These are phyloP conservation scores for Urocyon cinereoargenteus DNA, from an alignment of 2,797 vertebrate genomes.

Conservation along the genomic window DNA sequence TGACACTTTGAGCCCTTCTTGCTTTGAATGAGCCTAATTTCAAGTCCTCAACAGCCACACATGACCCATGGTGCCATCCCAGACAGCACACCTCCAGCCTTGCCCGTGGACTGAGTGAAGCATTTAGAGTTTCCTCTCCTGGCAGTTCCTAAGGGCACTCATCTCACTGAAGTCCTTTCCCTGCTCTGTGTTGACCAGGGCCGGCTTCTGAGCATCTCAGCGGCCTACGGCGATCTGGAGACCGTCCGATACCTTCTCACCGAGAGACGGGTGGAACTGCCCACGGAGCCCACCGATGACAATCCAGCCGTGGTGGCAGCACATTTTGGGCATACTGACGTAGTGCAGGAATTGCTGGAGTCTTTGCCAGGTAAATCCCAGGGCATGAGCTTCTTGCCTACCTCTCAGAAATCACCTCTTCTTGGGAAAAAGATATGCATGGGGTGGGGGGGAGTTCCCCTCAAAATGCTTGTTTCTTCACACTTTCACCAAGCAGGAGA, in stretches of 20 bases:
- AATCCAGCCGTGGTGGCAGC: constrained; percentile 95
- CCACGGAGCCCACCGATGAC: constrained; percentile 90
- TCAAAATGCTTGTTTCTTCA: not conserved
- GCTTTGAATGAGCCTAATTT: not conserved
- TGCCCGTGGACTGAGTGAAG: rapidly evolving
- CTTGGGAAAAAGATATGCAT: not conserved
- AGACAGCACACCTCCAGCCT: rapidly evolving
- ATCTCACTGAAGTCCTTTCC: not conserved
- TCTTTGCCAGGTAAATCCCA: constrained; percentile 90
- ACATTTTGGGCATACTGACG: constrained; percentile 89
- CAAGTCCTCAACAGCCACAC: rapidly evolving
- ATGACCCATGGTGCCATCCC: rapidly evolving
- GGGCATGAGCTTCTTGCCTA: rapidly evolving
- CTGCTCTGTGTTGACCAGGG: constrained; percentile 85
- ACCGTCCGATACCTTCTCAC: constrained; percentile 93
- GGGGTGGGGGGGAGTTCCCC: rapidly evolving
- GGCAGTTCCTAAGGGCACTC: rapidly evolving
- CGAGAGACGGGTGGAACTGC: constrained; percentile 88
- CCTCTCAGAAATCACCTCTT: not conserved
- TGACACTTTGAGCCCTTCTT: not conserved
- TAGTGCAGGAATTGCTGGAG: constrained; percentile 94
- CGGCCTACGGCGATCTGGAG: constrained; percentile 92
- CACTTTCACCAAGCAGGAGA: not conserved
- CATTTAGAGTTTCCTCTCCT: rapidly evolving
- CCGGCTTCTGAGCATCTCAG: constrained; percentile 91